Base-by-base conservation (phyloP, 2,113 vertebrate genomes). In the Leptobrachium leishanense region DNA sequence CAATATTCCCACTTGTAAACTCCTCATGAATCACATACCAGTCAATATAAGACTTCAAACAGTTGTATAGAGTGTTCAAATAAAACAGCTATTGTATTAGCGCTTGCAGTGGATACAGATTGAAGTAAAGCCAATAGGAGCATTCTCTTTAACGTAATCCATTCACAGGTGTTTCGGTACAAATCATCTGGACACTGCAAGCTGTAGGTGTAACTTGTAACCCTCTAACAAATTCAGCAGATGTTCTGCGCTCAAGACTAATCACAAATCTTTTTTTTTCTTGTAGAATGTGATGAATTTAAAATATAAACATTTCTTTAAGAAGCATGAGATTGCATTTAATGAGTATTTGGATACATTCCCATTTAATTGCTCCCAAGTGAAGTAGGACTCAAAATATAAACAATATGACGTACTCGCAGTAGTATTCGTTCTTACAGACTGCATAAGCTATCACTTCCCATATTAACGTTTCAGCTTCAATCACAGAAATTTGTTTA, bases 191-290 rank as follows among this genome's bases (percentile, higher is more conserved):
- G 39, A 64, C 4, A 39, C 4, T 64, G n/a, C 13, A n/a, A 72
- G 54, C 20, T 40, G 10, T 72, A 72, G 69, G 46, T 72, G 50
- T 72, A 40, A 72, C 69, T 54, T 72, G 50, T 40, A n/a, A 53
- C 69, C 46, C 40, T 44, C 53, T 72, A 69, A 54, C 69, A 72
- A 72, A 72, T 72, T 54, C 53, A 54, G 41, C 69, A 72, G 69
- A 72, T 72, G 69, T 72, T 6, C 20, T 72, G 20, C 11, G n/a
- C 12, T 72, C 50, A 39, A 39, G 44, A 55, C 11, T 44, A 72
- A 54, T 50, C 42, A 13, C 69, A 54, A 72, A 8, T 39, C 13
- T 64, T 64, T 31, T 44, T 46, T 20, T 9, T 69, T 54, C 50
- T 41, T 8, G 20, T 70, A 70, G 46, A 43, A 72, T 7, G 62